These are phyloP conservation scores for mouse (Mus musculus) DNA, from an alignment of 2,113 vertebrate species.

Conservation along the genomic window GRCm39 chr8:107656501-107657000, in stretches of 20 bases:
- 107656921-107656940: not conserved
- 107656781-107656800: not conserved
- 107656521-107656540: constrained; percentile 36
- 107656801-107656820: not conserved
- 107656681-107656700: too few species aligned
- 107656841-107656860: not conserved
- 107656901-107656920: not conserved
- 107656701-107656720: too few species aligned
- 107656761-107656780: not conserved
- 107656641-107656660: not conserved
- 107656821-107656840: not conserved
- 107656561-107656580: constrained; percentile 1
- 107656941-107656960: not conserved
- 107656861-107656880: not conserved
- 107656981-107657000: not conserved
- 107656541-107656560: constrained; percentile 49
- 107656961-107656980: not conserved
- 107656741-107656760: too few species aligned
- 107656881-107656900: not conserved
- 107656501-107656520: constrained; percentile 63
- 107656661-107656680: too few species aligned
- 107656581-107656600: constrained; percentile 30
- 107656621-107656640: constrained; percentile 34
- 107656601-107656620: constrained; percentile 2
- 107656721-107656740: too few species aligned